Evolutionary conservation across 2,888 invertebrate species (phyloP).

Genomic region (Tipula lateralis): DNA sequence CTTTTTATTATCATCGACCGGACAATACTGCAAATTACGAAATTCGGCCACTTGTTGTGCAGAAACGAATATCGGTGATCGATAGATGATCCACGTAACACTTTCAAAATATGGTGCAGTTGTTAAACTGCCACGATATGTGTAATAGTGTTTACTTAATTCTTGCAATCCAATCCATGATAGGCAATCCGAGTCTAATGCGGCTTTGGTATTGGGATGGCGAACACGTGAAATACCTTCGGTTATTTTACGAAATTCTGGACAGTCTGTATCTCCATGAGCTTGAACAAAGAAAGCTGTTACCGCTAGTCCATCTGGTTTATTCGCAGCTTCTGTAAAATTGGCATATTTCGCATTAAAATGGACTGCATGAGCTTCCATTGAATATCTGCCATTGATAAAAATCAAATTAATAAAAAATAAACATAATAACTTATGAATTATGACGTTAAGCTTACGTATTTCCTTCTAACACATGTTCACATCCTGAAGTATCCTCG

Average conservation of each 20-base stretch:
- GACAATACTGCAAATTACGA: slow-evolving; percentile 44
- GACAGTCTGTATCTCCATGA: slow-evolving; percentile 55
- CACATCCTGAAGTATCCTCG: slow-evolving; percentile 69
- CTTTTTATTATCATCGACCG: slow-evolving; percentile 48
- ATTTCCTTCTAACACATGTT: slow-evolving; percentile 70
- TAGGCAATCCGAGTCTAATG: slow-evolving; percentile 56
- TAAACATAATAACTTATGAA: too few species aligned
- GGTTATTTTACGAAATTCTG: slow-evolving; percentile 56
- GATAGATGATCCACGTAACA: slow-evolving; percentile 70
- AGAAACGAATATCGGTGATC: slow-evolving; percentile 63
- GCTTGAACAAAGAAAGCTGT: slow-evolving; percentile 64
- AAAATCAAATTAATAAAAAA: neutral
- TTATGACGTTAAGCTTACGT: slow-evolving; percentile 49
- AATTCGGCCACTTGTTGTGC: slow-evolving; percentile 55
- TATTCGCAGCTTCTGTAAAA: slow-evolving; percentile 59
- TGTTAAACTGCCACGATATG: slow-evolving; percentile 67
- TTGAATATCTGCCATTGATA: slow-evolving; percentile 56
- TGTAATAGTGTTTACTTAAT: slow-evolving; percentile 64
- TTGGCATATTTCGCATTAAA: slow-evolving; percentile 65
- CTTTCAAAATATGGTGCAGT: slow-evolving; percentile 68
- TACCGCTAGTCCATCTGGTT: slow-evolving; percentile 66
- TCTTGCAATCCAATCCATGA: slow-evolving; percentile 65
- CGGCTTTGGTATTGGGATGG: slow-evolving; percentile 46
- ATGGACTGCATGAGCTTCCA: slow-evolving; percentile 76
- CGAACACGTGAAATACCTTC: slow-evolving; percentile 51